Base-by-base conservation (phyloP, 2,888 invertebrate genomes). In the Pomacea canaliculata region DNA sequence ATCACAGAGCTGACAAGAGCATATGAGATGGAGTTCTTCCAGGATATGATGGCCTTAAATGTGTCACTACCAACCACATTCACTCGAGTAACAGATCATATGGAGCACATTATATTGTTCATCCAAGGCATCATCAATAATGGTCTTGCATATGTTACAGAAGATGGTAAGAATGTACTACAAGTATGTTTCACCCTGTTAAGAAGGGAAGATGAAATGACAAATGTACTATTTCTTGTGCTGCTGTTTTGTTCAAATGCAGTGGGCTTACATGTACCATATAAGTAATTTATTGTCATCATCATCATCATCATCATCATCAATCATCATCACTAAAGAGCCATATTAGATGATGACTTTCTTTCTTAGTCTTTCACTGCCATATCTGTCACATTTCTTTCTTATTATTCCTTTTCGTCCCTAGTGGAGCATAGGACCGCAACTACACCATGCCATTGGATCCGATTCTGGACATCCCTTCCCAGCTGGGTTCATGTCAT, bases 21-120 rank as follows among this genome's bases (percentile, higher is more conserved):
- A 74, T 96, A 95, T 90, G 97, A 97, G 91, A 92, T 93, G 60
- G 96, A 96, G 89, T 98, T 97, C 90, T 94, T 95, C 92, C 90
- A 93, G 18, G 96, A 97, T 87, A 93, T 97, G 93, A 86, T 92
- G 7, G 92, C 92, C 13, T 91, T 98, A 65, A 94, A 95, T 88
- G 93, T 97, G 8, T 89, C 91, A 51, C 93, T 93, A 83, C 96
- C 97, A 0, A 92, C 94, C 86, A 91, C 95, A 70, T 93, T 94
- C 60, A 93, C 95, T 0, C 92, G 95, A 88, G 97, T 98, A 0
- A 94, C 96, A 0, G 94, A 96, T 78, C 94, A 95, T 88, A 94
- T 98, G 62, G 93, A 93, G n/a, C 92, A 94, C 68, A 96, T 98
- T 76, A 93, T 95, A 82, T 87, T 92, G 60, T 97, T 97, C 89